Conservation (phyloP, 2,888 invertebrate species). For the Gryllus longicercus region DNA sequence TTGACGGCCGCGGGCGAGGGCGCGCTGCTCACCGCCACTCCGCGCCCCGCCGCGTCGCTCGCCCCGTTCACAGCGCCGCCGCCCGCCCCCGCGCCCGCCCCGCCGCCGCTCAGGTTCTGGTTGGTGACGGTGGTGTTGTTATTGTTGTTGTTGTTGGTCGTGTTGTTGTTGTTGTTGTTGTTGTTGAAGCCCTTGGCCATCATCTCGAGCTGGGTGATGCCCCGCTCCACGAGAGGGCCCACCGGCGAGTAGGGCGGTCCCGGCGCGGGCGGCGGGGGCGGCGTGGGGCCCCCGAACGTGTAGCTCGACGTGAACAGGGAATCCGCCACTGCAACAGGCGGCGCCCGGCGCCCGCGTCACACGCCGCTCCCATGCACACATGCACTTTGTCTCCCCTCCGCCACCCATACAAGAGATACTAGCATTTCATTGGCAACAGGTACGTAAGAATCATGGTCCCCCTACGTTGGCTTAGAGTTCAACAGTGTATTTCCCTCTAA, state of each 20-base stretch:
- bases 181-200: constrained; percentile 51
- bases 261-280: constrained; percentile 60
- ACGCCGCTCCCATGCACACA: too few species aligned
- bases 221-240: constrained; percentile 44
- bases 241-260: constrained; percentile 65
- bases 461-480: too few species aligned
- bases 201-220: constrained; percentile 62
- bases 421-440: too few species aligned
- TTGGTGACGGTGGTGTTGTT: constrained; percentile 22
- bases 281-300: constrained; percentile 63
- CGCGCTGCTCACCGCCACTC: background rate
- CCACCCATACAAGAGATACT: too few species aligned
- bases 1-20: constrained; percentile 18
- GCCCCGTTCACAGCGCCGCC: background rate
- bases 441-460: too few species aligned
- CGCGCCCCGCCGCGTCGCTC: background rate
- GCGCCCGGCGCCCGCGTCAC: too few species aligned
- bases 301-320: constrained; percentile 63
- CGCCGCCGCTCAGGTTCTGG: background rate
- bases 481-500: too few species aligned
- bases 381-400: too few species aligned
- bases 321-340: constrained; percentile 48
- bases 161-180: constrained; percentile 43
- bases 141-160: constrained; percentile 39
- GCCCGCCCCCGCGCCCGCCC: background rate